Evolutionary conservation across 2,888 invertebrate species (phyloP).

Genomic region (Tachystola acroxantha): DNA sequence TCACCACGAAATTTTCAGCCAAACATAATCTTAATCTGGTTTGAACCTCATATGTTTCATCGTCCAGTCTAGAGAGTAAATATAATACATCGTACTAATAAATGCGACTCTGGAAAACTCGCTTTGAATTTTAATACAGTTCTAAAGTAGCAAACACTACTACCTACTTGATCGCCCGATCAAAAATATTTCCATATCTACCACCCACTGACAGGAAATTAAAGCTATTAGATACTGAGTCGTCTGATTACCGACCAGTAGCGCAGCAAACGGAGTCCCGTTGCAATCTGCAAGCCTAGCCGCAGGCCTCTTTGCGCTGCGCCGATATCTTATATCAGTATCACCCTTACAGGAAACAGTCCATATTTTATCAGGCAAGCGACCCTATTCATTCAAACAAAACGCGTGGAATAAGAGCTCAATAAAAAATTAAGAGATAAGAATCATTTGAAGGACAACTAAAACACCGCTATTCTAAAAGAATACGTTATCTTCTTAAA

Average conservation of each 20-base stretch:
- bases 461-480: slow-evolving; percentile 38
- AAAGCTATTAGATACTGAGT: slow-evolving; percentile 34
- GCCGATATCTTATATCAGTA: slow-evolving; percentile 19
- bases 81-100: no score
- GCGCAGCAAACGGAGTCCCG: slow-evolving; percentile 51
- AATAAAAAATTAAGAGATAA: slow-evolving; percentile 49
- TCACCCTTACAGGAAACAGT: slow-evolving; percentile 41
- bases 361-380: slow-evolving; percentile 22
- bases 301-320: slow-evolving; percentile 14
- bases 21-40: no score
- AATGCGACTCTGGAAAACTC: no score
- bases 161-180: slow-evolving; percentile 2
- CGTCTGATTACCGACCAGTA: slow-evolving; percentile 30
- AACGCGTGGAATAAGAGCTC: slow-evolving; percentile 45
- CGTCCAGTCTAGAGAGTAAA: no score
- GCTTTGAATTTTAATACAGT: no score
- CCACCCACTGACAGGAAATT: slow-evolving; percentile 43
- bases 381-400: slow-evolving; percentile 25
- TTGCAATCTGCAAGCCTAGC: slow-evolving; percentile 30
- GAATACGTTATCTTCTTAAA: slow-evolving; percentile 40
- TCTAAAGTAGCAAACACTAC: not conserved
- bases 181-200: slow-evolving; percentile 6
- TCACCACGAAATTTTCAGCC: no score
- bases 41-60: no score
- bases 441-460: slow-evolving; percentile 40